A percentile compares a stretch with the other conserved stretches of the same genome.
phyloP scores from a whole-genome alignment of 1,140 invertebrate genomes.

The Sweltsa coloradensis region DNA sequence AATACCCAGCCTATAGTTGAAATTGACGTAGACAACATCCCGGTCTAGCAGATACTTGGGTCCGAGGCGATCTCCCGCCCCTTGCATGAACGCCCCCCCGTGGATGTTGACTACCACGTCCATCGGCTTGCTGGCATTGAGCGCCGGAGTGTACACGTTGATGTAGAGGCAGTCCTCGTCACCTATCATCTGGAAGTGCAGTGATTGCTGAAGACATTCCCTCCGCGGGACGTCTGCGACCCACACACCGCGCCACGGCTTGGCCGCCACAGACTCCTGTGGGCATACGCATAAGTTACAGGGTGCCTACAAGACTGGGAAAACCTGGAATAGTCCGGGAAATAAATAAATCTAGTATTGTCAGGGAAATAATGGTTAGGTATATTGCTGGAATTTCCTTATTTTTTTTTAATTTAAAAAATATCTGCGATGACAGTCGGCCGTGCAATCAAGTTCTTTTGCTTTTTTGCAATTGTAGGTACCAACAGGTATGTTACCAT shows the following conservation, averaged over 20 bases:
- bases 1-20: constrained; percentile 41
- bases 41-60: constrained; percentile 36
- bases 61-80: constrained; percentile 27
- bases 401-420: too few species aligned
- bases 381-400: too few species aligned
- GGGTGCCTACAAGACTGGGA: too few species aligned
- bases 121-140: constrained; percentile 22
- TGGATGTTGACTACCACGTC: constrained; percentile 28
- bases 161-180: constrained; percentile 49
- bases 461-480: too few species aligned
- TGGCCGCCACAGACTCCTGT: constrained; percentile 28
- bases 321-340: too few species aligned
- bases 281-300: too few species aligned
- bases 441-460: too few species aligned
- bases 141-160: constrained; percentile 44
- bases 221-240: constrained; percentile 27
- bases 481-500: too few species aligned
- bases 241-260: constrained; percentile 30
- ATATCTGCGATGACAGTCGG: too few species aligned
- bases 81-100: constrained; percentile 29
- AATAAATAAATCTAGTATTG: too few species aligned
- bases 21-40: constrained; percentile 37
- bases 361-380: too few species aligned
- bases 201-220: constrained; percentile 28
- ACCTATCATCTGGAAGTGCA: constrained; percentile 7